A percentile compares a stretch with the other conserved stretches of the same genome.
phyloP scores from a whole-genome alignment of 1,140 invertebrate genomes.

The Adoxophyes honmai region DNA sequence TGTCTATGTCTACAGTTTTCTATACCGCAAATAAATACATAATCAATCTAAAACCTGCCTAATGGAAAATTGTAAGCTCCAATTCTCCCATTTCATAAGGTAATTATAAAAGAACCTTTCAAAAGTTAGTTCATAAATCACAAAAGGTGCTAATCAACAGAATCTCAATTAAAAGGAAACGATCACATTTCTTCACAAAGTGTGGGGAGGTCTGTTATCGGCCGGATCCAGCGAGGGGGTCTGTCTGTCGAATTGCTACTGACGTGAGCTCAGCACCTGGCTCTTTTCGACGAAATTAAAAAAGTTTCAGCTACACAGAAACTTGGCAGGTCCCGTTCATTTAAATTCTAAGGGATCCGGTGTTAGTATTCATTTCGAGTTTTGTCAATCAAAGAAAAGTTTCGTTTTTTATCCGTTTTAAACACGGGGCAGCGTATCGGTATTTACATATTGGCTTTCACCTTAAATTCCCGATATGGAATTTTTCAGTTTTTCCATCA shows the following conservation, averaged over 20 bases:
- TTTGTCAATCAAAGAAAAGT: constrained; percentile 59
- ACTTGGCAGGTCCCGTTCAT: constrained; percentile 57
- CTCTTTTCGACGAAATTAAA: constrained; percentile 67
- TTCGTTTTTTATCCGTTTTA: constrained; percentile 29
- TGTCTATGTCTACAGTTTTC: not conserved
- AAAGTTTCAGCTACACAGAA: constrained; percentile 60
- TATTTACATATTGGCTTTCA: constrained; percentile 29
- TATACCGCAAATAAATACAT: too few species aligned
- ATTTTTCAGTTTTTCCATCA: too few species aligned
- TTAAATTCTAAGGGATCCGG: constrained; percentile 69
- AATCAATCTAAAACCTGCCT: too few species aligned
- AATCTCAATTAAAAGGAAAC: constrained; percentile 41
- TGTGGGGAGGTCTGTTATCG: constrained; percentile 31
- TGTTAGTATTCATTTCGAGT: constrained; percentile 63
- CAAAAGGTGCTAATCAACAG: constrained; percentile 27
- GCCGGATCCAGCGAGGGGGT: constrained; percentile 28
- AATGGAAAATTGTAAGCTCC: not conserved
- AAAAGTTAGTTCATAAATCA: constrained; percentile 20
- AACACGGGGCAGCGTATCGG: constrained; percentile 22
- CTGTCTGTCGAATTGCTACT: constrained; percentile 54
- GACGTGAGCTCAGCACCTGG: constrained; percentile 54
- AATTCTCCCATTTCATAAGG: not conserved
- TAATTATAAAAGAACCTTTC: not conserved
- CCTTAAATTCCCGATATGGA: not conserved
- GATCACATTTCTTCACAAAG: constrained; percentile 30